Base-by-base conservation (phyloP, 2,797 vertebrate species). In the Aeoliscus strigatus region DNA sequence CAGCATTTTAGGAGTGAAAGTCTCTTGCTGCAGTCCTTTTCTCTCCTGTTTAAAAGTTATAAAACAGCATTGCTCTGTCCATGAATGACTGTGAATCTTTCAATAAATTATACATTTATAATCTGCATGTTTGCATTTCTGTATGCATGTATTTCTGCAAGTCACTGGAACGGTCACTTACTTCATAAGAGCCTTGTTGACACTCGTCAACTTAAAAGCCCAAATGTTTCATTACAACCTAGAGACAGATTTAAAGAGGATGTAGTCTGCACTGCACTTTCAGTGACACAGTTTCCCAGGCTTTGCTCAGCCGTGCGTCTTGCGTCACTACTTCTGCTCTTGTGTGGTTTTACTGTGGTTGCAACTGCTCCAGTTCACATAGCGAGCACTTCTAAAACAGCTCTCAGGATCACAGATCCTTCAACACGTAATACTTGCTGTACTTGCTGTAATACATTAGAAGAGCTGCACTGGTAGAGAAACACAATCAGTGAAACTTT, bases 201-300 rank as follows among this genome's bases (percentile, higher is more conserved):
- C 18, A 21, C 18, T 3, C 3, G 18, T 21, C 3, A 13, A 29
- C 28, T 48, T 24, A 47, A 50, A 33, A 35, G 33, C 44, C 47
- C 55, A 40, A 61, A 40, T 37, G 39, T 54, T 67, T 75, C 27
- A 57, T 65, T 55, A 58, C 23, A 21, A 17, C 26, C 30, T 33
- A 61, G 47, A 61, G 45, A 59, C 50, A 69, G 39, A 49, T 51
- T 26, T 14, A 14, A 74, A 68, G 67, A 75, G 77, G 70, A 84
- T 76, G 73, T 77, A 51, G 70, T 60, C 62, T 43, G 64, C 53
- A 61, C 39, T 81, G 73, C 75, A 77, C 75, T 83, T 79, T 84
- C 72, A 62, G 73, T 81, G 79, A 83, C 80, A 84, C 79, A 70
- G 39, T 83, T 85, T 85, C 84, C 80, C 82, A 86, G 72, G 79